phyloP scores from a whole-genome alignment of 2,113 vertebrate species.

The Brienomyrus longianalis region DNA sequence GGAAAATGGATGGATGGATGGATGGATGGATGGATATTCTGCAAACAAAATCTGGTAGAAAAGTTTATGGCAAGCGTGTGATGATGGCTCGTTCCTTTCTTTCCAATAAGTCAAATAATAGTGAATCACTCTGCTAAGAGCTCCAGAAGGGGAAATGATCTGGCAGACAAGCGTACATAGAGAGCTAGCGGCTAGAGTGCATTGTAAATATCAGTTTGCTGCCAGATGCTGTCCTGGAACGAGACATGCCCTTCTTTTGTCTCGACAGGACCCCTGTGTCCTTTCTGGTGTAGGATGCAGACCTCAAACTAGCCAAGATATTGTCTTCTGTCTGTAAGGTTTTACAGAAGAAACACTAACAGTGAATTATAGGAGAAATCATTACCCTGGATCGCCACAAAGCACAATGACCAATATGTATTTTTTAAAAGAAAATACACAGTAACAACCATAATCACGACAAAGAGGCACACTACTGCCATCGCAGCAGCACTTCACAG shows the following conservation, averaged over 20 bases:
- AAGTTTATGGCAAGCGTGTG: not conserved
- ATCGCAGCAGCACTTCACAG: not conserved
- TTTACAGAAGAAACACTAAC: not conserved
- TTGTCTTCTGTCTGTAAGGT: not conserved
- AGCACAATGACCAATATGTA: not conserved
- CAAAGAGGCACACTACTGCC: not conserved
- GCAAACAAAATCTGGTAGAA: not conserved
- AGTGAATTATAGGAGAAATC: not conserved
- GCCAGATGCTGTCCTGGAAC: constrained; percentile 8
- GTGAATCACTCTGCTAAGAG: not conserved
- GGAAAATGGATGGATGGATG: too few species aligned
- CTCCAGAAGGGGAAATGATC: not conserved
- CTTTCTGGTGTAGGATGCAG: not conserved
- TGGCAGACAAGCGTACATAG: not conserved
- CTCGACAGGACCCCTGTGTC: not conserved
- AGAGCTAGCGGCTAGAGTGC: constrained; percentile 1
- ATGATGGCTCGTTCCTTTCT: not conserved
- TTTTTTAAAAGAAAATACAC: not conserved
- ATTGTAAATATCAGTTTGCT: constrained; percentile 3
- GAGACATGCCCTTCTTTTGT: not conserved
- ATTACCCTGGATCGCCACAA: not conserved
- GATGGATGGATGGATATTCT: not conserved
- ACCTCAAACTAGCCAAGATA: not conserved
- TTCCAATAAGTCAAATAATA: not conserved
- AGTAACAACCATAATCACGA: not conserved